These are phyloP conservation scores for Gorsachius goisagi DNA, from an alignment of 2,113 vertebrate genomes.

Conservation along the genomic window DNA sequence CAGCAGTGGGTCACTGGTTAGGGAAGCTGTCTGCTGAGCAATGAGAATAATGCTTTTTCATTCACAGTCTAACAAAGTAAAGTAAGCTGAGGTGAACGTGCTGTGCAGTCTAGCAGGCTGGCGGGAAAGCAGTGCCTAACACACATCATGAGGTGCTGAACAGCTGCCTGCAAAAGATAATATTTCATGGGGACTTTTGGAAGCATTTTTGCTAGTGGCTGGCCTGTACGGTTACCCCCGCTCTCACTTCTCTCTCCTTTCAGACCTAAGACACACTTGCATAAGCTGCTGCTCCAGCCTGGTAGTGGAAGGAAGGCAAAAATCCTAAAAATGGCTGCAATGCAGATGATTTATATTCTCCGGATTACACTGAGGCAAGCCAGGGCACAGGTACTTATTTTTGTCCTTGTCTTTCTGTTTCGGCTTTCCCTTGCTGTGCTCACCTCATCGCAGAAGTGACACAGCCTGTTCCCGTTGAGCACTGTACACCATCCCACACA, in stretches of 20 bases:
- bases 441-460: background rate
- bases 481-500: background rate
- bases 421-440: accelerated
- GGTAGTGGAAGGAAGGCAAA: background rate
- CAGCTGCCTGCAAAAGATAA: constrained; percentile 39
- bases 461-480: background rate
- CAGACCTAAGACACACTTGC: background rate
- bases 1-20: background rate
- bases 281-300: background rate
- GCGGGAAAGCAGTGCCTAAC: too few species aligned
- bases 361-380: background rate
- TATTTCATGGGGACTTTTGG: constrained; percentile 42
- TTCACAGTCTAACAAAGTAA: background rate
- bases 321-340: constrained; percentile 26
- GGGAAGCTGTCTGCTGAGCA: background rate
- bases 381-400: constrained; percentile 11
- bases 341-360: background rate
- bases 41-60: background rate
- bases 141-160: background rate
- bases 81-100: background rate
- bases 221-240: background rate
- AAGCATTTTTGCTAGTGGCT: background rate
- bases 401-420: background rate
- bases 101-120: background rate
- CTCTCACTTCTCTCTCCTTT: background rate